phyloP scores from a whole-genome alignment of 2,113 vertebrate genomes.

The Smithornis capensis region DNA sequence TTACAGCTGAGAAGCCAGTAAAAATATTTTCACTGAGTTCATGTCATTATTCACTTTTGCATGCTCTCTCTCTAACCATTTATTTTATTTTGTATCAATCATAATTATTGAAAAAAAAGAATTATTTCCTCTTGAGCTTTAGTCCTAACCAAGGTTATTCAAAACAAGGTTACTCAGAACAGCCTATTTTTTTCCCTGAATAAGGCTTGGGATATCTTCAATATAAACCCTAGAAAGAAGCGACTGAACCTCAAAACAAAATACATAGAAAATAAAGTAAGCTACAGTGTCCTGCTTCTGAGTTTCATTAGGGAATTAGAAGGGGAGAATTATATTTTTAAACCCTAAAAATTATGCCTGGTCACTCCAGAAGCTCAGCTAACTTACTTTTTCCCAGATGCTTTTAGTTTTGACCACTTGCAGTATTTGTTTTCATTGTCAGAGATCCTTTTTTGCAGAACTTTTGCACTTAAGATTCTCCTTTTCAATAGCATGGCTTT shows the following conservation, averaged over 20 bases:
- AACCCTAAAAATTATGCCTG: neutral
- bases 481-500: neutral
- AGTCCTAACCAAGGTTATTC: neutral
- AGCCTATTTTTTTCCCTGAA: neutral
- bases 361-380: slow-evolving; percentile 1
- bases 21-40: neutral
- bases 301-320: neutral
- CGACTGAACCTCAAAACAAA: neutral
- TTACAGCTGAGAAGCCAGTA: neutral
- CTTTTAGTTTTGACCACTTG: neutral
- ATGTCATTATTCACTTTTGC: neutral
- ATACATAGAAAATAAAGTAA: neutral
- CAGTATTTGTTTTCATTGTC: neutral
- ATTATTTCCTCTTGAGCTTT: neutral
- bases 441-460: neutral
- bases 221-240: neutral
- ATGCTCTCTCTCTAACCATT: neutral
- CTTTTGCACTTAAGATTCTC: neutral
- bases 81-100: neutral
- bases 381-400: slow-evolving; percentile 15
- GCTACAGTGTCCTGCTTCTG: neutral
- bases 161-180: neutral
- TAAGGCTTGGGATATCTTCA: neutral
- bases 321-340: neutral
- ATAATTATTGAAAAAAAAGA: neutral